These are phyloP conservation scores for Smutsia gigantea DNA, from an alignment of 2,797 vertebrate species.

Conservation along the genomic window DNA sequence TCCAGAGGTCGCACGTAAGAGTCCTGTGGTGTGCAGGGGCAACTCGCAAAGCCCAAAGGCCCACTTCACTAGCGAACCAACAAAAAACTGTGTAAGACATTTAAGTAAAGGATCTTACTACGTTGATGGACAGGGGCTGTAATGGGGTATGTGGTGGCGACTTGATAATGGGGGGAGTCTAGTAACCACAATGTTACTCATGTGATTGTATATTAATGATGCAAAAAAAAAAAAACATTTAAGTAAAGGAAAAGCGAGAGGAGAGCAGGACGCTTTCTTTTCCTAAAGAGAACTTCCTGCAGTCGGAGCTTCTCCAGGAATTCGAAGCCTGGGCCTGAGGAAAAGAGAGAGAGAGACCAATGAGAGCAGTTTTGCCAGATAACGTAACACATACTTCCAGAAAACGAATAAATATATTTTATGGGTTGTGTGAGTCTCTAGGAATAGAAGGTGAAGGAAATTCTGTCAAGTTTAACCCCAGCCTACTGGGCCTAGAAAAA, in stretches of 20 bases:
- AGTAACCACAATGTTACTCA: too few relatives aligned
- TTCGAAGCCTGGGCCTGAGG: background rate
- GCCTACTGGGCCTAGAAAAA: background rate
- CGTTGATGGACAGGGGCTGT: too few relatives aligned
- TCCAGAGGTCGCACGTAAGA: accelerated
- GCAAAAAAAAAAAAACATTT: background rate
- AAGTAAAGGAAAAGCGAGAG: background rate
- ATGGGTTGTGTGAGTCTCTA: background rate
- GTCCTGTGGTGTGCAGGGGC: accelerated
- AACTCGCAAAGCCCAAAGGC: background rate
- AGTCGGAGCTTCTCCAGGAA: background rate
- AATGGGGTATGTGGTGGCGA: too few relatives aligned
- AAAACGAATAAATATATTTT: background rate
- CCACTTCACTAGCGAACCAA: background rate
- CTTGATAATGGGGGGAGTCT: too few relatives aligned
- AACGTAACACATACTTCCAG: background rate
- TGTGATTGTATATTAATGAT: too few relatives aligned
- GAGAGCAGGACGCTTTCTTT: background rate
- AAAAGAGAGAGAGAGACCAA: background rate
- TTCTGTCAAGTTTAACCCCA: background rate
- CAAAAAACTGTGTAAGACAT: background rate
- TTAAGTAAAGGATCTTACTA: too few relatives aligned
- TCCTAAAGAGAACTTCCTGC: background rate
- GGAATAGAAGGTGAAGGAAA: background rate
- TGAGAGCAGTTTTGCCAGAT: background rate